Percentiles rank a stretch among this genome's conserved stretches.
Conservation (phyloP, 2,888 invertebrate species). For the Tridacna crocea region DNA sequence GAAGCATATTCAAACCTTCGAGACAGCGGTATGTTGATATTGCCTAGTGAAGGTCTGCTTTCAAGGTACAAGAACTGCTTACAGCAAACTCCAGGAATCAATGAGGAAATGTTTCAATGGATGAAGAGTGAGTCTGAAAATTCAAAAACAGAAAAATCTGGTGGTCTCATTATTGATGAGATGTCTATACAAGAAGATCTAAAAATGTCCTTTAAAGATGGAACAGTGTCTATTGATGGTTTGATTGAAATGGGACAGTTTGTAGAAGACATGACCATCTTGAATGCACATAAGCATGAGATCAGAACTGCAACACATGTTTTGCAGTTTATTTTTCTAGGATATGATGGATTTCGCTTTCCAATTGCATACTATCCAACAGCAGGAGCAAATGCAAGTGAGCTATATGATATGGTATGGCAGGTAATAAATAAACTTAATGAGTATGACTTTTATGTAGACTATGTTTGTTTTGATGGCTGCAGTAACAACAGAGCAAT, state of each 20-base stretch:
- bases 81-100: slow-evolving; percentile 23
- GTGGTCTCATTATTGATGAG: slow-evolving; percentile 45
- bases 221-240: slow-evolving; percentile 31
- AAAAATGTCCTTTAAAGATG: slow-evolving; percentile 30
- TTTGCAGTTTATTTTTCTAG: slow-evolving; percentile 38
- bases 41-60: slow-evolving; percentile 24
- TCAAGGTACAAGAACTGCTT: slow-evolving; percentile 31
- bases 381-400: slow-evolving; percentile 30
- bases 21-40: slow-evolving; percentile 22
- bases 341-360: slow-evolving; percentile 39
- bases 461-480: slow-evolving; percentile 44
- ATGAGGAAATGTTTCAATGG: slow-evolving; percentile 33
- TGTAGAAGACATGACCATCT: slow-evolving; percentile 26
- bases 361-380: slow-evolving; percentile 44
- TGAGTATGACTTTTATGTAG: slow-evolving; percentile 28
- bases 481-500: slow-evolving; percentile 34
- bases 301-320: slow-evolving; percentile 37
- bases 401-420: slow-evolving; percentile 43
- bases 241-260: slow-evolving; percentile 31
- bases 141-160: slow-evolving; percentile 29
- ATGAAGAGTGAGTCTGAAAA: slow-evolving; percentile 30
- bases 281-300: slow-evolving; percentile 30
- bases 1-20: slow-evolving; percentile 26
- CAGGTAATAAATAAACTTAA: slow-evolving; percentile 33
- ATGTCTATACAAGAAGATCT: slow-evolving; percentile 46